phyloP scores from a whole-genome alignment of 53 echinoderm and acorn worm genomes.

The Actinopyga echinites region DNA sequence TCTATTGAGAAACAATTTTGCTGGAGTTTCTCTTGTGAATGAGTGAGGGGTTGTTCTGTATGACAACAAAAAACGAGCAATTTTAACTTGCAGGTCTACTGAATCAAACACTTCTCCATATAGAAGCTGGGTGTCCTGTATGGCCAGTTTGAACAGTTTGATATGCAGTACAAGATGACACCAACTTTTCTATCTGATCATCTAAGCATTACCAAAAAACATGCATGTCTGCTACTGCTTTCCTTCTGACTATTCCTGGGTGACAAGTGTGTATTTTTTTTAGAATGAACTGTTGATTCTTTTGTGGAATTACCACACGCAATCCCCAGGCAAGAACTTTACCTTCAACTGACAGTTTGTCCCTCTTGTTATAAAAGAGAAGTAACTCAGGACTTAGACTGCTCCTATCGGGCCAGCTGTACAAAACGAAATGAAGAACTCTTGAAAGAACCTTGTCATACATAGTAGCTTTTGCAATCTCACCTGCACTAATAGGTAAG shows the following conservation, averaged over 20 bases:
- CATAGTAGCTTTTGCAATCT: not conserved
- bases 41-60: not conserved
- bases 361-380: constrained; percentile 36
- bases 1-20: not conserved
- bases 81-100: not conserved
- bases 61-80: not conserved
- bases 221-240: constrained; percentile 40
- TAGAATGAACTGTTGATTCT: constrained; percentile 33
- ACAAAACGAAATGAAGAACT: constrained; percentile 45
- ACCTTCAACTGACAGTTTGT: constrained; percentile 52
- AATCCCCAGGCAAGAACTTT: constrained; percentile 53
- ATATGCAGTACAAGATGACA: constrained; percentile 29
- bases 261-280: constrained; percentile 49
- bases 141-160: constrained; percentile 53
- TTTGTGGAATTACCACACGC: constrained; percentile 55
- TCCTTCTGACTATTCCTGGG: constrained; percentile 54
- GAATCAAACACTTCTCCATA: constrained; percentile 29
- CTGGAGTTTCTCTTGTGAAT: not conserved
- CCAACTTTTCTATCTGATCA: constrained; percentile 49
- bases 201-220: constrained; percentile 61
- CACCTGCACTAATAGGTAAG: not conserved
- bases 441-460: not conserved
- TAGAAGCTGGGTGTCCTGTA: constrained; percentile 16
- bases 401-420: constrained; percentile 34
- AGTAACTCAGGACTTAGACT: not conserved